A percentile compares a stretch with the other conserved stretches of the same genome.
These are phyloP conservation scores for Chesias legatella DNA, from an alignment of 2,888 invertebrate species.

Conservation along the genomic window DNA sequence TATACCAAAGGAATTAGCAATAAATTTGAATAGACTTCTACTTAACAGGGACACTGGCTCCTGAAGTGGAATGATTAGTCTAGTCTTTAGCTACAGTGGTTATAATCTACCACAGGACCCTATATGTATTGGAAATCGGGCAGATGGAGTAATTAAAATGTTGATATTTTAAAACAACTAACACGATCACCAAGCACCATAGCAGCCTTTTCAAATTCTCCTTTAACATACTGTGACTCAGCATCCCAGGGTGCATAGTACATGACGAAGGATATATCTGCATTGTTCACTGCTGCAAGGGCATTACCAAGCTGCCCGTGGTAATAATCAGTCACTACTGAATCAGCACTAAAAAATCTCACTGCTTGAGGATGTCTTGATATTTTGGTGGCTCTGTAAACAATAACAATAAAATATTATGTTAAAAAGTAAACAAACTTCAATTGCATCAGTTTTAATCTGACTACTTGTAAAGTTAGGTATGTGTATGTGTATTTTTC, in stretches of 20 bases:
- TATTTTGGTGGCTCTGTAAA: constrained; percentile 58
- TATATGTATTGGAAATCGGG: no score
- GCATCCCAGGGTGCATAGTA: constrained; percentile 98
- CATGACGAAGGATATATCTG: constrained; percentile 92
- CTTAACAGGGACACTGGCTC: no score
- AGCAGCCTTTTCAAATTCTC: constrained; percentile 88
- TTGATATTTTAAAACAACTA: constrained; percentile 35
- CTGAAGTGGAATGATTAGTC: no score
- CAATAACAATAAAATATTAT: constrained; percentile 19
- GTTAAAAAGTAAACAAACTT: no score
- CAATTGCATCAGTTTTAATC: no score
- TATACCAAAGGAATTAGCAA: no score
- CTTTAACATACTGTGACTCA: constrained; percentile 86
- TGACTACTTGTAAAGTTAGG: no score
- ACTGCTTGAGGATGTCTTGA: constrained; percentile 77
- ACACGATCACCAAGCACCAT: constrained; percentile 85
- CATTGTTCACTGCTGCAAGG: constrained; percentile 79
- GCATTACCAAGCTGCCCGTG: constrained; percentile 86
- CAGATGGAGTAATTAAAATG: constrained; percentile 1
- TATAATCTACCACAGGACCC: no score
- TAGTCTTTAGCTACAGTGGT: no score
- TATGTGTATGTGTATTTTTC: no score
- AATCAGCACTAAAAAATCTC: constrained; percentile 86
- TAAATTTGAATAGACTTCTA: no score
- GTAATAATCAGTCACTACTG: constrained; percentile 88